Conservation (phyloP, 2,797 vertebrate genomes). For the Oreochromis grahami region DNA sequence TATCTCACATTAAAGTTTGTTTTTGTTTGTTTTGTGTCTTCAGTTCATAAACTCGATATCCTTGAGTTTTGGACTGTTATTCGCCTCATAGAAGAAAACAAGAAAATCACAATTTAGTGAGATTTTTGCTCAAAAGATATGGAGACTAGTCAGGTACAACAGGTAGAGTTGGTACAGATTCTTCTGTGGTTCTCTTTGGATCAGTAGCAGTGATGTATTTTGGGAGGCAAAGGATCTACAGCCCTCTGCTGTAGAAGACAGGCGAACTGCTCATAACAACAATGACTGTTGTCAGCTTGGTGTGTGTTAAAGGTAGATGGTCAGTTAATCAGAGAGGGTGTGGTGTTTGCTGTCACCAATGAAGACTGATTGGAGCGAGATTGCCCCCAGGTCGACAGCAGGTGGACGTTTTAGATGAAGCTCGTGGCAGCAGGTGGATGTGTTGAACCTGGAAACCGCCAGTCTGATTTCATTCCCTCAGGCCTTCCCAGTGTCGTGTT, state of each 20-base stretch:
- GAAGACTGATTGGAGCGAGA: constrained; percentile 27
- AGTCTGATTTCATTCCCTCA: constrained; percentile 8
- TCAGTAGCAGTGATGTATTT: not conserved
- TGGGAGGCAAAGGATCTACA: not conserved
- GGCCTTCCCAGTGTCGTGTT: constrained; percentile 39
- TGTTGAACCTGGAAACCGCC: constrained; percentile 3
- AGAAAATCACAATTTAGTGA: not conserved
- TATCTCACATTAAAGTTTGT: not conserved
- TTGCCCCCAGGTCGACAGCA: constrained; percentile 12
- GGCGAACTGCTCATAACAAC: not conserved
- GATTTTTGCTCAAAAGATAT: not conserved
- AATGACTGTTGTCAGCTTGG: not conserved
- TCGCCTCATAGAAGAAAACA: not conserved
- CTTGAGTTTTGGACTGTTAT: not conserved
- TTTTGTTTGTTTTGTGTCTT: not conserved
- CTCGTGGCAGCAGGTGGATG: constrained; percentile 34
- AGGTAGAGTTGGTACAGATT: not conserved
- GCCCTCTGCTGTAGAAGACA: not conserved
- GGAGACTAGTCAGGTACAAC: not conserved
- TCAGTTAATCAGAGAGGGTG: constrained; percentile 21
- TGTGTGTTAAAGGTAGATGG: not conserved
- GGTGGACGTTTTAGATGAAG: constrained; percentile 11
- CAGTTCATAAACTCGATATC: not conserved
- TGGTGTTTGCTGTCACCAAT: constrained; percentile 21
- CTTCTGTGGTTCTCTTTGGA: not conserved